These are phyloP conservation scores for Ectemnius lituratus DNA, from an alignment of 2,888 invertebrate species.

Conservation along the genomic window DNA sequence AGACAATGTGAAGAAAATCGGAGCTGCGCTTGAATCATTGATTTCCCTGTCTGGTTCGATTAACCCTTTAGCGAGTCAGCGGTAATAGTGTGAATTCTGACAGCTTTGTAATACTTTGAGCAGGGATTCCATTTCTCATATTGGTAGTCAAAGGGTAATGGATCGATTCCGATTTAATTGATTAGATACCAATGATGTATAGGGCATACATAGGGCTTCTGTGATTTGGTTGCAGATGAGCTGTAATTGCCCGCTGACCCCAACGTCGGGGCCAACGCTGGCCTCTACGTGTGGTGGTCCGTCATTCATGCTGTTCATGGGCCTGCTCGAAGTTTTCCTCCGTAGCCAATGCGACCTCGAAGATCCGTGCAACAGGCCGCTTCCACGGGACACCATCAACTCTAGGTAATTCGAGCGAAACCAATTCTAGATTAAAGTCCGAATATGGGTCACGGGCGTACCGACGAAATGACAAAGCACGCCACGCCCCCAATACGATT, in stretches of 20 bases:
- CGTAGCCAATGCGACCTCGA: slow-evolving; percentile 92
- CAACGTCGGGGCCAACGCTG: slow-evolving; percentile 89
- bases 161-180: too few relatives aligned
- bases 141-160: too few relatives aligned
- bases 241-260: slow-evolving; percentile 90
- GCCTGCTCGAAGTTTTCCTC: slow-evolving; percentile 90
- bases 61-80: too few relatives aligned
- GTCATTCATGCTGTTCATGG: slow-evolving; percentile 94
- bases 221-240: slow-evolving; percentile 68
- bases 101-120: too few relatives aligned
- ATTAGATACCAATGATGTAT: too few relatives aligned
- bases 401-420: slow-evolving; percentile 61
- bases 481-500: not conserved
- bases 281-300: slow-evolving; percentile 91
- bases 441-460: slow-evolving; percentile 20
- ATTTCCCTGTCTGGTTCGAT: too few relatives aligned
- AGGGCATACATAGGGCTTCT: too few relatives aligned
- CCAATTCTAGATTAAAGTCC: not conserved
- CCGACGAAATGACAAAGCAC: slow-evolving; percentile 8
- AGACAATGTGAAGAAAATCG: too few relatives aligned
- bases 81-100: too few relatives aligned
- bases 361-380: slow-evolving; percentile 89
- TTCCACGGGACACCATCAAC: slow-evolving; percentile 70
- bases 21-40: too few relatives aligned
- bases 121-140: too few relatives aligned